Base-by-base conservation (phyloP, 2,113 vertebrate genomes). In the Nesogale talazaci region DNA sequence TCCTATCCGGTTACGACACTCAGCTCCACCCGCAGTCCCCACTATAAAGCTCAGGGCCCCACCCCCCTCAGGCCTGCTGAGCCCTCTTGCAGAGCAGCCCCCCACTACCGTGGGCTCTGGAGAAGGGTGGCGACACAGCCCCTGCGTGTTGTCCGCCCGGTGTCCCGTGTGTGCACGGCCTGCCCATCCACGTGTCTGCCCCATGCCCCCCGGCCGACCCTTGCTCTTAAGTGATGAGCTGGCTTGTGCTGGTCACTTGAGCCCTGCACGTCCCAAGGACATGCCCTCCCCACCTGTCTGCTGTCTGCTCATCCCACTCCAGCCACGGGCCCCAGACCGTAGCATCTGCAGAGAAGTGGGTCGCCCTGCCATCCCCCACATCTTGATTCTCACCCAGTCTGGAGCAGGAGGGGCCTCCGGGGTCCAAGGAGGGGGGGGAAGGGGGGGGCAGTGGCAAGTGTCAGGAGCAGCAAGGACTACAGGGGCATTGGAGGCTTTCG, bases 301-400 rank as follows among this genome's bases (percentile, higher is more conserved):
- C 91, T 94, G 31, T 93, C 94, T 96, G 90, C 89, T 83, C 92
- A 95, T 86, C n/a, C 67, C 65, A 74, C 90, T 27, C 89, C 94
- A 82, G 94, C 96, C 95, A n/a, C 93, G 83, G 94, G 93, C 96
- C 96, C 96, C 85, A 93, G 94, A 96, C 96, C 92, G n/a, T 97
- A 94, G 81, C 90, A 91, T 97, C 96, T 31, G 0, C 87, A 94
- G 90, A 91, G 94, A 98, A 98, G 95, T 97, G 96, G 97, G 97
- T 97, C 96, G 94, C 95, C 31, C 96, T 94, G 94, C 96, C 95
- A 52, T 92, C 94, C 61, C 88, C 91, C 95, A 95, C 95, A 95
- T 97, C 81, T 96, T 97, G 96, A 93, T 97, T 97, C 93, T 96
- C 94, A 88, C 92, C 86, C 27, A 36, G 95, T 91, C 96, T 31